phyloP scores from a whole-genome alignment of 1,140 invertebrate genomes.

The Temnothorax longispinosus region DNA sequence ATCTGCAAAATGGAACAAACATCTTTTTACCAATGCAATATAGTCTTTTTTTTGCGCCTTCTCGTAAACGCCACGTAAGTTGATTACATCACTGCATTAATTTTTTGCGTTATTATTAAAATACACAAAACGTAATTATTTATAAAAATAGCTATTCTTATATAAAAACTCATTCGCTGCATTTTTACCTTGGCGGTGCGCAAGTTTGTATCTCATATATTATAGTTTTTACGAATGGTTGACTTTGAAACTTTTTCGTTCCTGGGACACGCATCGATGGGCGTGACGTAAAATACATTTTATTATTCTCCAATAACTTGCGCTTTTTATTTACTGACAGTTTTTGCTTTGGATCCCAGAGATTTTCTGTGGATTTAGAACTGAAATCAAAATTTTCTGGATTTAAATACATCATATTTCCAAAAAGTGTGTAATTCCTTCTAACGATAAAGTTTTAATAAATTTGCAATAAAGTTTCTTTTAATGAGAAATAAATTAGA shows the following conservation, averaged over 20 bases:
- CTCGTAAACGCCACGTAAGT: not conserved
- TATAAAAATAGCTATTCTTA: not conserved
- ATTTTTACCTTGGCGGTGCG: constrained; percentile 31
- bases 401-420: not conserved
- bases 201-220: constrained; percentile 42
- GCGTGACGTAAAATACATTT: not conserved
- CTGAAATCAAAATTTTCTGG: constrained; percentile 1
- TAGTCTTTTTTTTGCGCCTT: not conserved
- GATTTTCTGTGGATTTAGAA: not conserved
- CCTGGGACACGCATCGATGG: not conserved
- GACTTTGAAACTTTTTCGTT: not conserved
- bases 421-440: not conserved
- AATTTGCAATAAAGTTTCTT: not conserved
- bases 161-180: not conserved
- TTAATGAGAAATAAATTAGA: not conserved
- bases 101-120: not conserved
- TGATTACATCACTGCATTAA: not conserved
- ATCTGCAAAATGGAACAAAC: constrained; percentile 9
- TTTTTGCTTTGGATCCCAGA: not conserved
- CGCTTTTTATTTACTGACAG: not conserved
- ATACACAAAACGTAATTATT: not conserved
- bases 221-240: not conserved
- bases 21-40: constrained; percentile 22
- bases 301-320: constrained; percentile 1
- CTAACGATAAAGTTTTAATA: not conserved